These are phyloP conservation scores for Heterohyrax brucei DNA, from an alignment of 2,797 vertebrate species.

Conservation along the genomic window DNA sequence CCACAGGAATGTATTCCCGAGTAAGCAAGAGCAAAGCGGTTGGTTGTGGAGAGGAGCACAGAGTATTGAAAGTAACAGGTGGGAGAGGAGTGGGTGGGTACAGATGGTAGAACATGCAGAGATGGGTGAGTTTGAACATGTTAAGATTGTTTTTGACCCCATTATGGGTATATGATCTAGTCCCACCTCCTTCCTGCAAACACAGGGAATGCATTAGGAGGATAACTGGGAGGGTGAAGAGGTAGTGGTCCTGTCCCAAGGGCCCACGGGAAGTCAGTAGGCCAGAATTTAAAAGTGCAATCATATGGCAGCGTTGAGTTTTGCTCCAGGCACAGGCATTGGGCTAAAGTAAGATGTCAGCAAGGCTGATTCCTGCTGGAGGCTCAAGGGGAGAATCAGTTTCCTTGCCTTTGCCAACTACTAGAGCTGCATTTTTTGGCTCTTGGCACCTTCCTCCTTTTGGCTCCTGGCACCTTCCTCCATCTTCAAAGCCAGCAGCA, in stretches of 20 bases:
- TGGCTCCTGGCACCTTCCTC: conserved; percentile 6
- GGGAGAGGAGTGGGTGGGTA: not conserved
- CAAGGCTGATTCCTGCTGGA: conserved; percentile 23
- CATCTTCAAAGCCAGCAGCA: conserved; percentile 3
- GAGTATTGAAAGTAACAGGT: not conserved
- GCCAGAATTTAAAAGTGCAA: not conserved
- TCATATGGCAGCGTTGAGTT: not conserved
- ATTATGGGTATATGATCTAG: not conserved
- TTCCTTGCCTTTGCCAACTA: conserved; percentile 34
- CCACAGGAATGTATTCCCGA: not conserved
- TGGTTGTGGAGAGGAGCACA: not conserved
- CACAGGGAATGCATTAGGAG: not conserved
- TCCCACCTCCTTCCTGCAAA: not conserved
- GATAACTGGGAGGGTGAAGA: not conserved
- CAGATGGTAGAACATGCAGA: not conserved
- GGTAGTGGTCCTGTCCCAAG: not conserved
- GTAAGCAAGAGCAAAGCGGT: not conserved
- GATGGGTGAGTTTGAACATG: not conserved
- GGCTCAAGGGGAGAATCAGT: not conserved
- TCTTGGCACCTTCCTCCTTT: conserved; percentile 8
- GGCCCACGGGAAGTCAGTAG: not conserved
- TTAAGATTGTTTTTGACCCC: not conserved
- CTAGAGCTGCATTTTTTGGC: conserved; percentile 43
- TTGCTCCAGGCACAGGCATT: not conserved
- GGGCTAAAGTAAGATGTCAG: conserved; percentile 27